Evolutionary conservation across 2,113 vertebrate species (phyloP).

Genomic region (Atherinomorus stipes): DNA sequence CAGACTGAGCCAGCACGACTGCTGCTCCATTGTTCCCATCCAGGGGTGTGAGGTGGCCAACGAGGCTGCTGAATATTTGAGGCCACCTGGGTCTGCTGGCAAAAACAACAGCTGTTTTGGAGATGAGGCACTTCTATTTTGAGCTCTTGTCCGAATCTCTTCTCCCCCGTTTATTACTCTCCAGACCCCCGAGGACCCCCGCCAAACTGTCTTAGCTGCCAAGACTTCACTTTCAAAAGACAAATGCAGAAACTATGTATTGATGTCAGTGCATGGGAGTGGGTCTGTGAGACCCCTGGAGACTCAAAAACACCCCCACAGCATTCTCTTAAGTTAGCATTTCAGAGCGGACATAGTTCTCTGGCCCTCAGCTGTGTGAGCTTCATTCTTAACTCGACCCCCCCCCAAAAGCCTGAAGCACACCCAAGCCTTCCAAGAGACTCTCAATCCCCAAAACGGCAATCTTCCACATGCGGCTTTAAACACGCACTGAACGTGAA

Average conservation of each 20-base stretch:
- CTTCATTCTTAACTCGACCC: constrained; percentile 47
- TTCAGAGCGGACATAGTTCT: constrained; percentile 42
- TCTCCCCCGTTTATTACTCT: constrained; percentile 83
- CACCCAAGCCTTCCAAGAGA: constrained; percentile 44
- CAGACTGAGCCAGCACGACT: constrained; percentile 38
- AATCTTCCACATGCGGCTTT: constrained; percentile 61
- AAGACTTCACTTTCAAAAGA: constrained; percentile 74
- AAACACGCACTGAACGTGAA: constrained; percentile 58
- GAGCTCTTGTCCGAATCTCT: constrained; percentile 78
- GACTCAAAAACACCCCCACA: constrained; percentile 6
- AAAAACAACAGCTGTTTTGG: constrained; percentile 95
- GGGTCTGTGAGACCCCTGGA: constrained; percentile 49
- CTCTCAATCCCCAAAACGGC: constrained; percentile 58
- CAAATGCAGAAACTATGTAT: constrained; percentile 79
- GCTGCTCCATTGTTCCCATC: constrained; percentile 61
- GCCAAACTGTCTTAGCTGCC: constrained; percentile 69
- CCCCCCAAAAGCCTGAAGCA: constrained; percentile 31
- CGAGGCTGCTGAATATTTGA: constrained; percentile 65
- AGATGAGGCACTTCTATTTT: constrained; percentile 94
- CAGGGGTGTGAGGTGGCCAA: constrained; percentile 56
- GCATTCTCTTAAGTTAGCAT: constrained; percentile 68
- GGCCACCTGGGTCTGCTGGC: constrained; percentile 94
- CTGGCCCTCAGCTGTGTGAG: constrained; percentile 50
- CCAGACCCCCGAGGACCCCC: constrained; percentile 71
- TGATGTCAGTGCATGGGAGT: constrained; percentile 80